Evolutionary conservation across 1,140 invertebrate species (phyloP).

Genomic region (Hypsibius dujardini): DNA sequence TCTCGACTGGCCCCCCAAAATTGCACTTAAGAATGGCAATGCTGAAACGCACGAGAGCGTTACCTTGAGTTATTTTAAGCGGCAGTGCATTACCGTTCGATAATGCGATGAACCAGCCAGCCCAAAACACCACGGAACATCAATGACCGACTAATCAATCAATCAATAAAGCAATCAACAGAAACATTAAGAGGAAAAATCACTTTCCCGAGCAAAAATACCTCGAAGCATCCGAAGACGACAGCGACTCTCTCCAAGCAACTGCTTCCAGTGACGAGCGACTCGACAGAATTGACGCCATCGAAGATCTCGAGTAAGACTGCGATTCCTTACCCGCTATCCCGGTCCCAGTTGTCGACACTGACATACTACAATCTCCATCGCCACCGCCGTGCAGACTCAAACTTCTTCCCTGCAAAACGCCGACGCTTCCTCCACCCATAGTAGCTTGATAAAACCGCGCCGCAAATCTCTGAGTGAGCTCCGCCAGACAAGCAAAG

Average conservation of each 20-base stretch:
- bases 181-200: too few relatives aligned
- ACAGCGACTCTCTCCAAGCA: neutral
- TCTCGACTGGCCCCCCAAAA: neutral
- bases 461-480: neutral
- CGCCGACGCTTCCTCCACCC: neutral
- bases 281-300: neutral
- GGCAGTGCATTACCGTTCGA: neutral
- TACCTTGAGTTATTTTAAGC: neutral
- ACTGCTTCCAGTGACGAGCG: neutral
- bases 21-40: neutral
- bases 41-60: neutral
- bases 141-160: too few relatives aligned
- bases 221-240: neutral
- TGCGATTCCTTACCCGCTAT: neutral
- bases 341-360: neutral
- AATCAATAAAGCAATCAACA: too few relatives aligned
- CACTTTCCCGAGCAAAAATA: neutral
- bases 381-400: neutral
- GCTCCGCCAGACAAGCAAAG: neutral
- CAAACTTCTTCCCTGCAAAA: neutral
- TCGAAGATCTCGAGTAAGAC: neutral
- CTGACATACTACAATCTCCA: conserved; percentile 13
- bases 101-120: neutral
- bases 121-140: too few relatives aligned
- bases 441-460: neutral